phyloP scores from a whole-genome alignment of 53 echinoderm and acorn worm genomes.

The Astropecten irregularis region DNA sequence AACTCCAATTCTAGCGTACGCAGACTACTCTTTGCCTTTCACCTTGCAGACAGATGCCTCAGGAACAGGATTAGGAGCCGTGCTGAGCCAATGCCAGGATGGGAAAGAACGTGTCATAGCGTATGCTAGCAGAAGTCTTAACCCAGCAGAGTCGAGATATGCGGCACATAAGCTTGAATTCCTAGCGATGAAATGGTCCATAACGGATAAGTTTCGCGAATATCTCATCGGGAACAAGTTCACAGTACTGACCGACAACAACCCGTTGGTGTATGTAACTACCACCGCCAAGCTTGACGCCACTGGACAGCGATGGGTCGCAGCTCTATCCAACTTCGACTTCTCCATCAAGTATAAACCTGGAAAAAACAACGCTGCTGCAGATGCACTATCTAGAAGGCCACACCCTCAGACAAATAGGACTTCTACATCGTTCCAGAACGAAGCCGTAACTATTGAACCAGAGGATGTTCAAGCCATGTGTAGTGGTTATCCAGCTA shows the following conservation, averaged over 20 bases:
- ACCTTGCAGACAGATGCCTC: slow-evolving; percentile 24
- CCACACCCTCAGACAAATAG: not conserved
- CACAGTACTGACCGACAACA: slow-evolving; percentile 51
- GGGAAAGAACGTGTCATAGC: slow-evolving; percentile 24
- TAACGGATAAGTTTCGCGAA: slow-evolving; percentile 63
- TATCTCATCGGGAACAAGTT: slow-evolving; percentile 61
- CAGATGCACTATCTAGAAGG: slow-evolving; percentile 11
- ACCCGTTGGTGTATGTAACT: slow-evolving; percentile 27
- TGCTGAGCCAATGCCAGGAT: slow-evolving; percentile 9
- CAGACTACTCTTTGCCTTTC: slow-evolving; percentile 7
- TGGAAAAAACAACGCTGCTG: slow-evolving; percentile 8
- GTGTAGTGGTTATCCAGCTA: not conserved
- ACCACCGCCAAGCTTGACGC: slow-evolving; percentile 25
- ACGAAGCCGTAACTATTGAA: not conserved
- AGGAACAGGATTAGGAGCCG: slow-evolving; percentile 11
- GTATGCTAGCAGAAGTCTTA: slow-evolving; percentile 44
- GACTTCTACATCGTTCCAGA: not conserved
- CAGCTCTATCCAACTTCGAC: slow-evolving; percentile 38
- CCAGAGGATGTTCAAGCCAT: not conserved
- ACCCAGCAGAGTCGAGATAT: slow-evolving; percentile 49
- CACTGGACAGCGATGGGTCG: slow-evolving; percentile 44
- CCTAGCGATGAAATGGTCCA: slow-evolving; percentile 70
- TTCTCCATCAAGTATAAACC: slow-evolving; percentile 27
- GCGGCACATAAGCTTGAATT: slow-evolving; percentile 67
- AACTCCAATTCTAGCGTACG: slow-evolving; percentile 33